Evolutionary conservation across 2,113 vertebrate genomes (phyloP).

Genomic region (Seriola aureovittata): DNA sequence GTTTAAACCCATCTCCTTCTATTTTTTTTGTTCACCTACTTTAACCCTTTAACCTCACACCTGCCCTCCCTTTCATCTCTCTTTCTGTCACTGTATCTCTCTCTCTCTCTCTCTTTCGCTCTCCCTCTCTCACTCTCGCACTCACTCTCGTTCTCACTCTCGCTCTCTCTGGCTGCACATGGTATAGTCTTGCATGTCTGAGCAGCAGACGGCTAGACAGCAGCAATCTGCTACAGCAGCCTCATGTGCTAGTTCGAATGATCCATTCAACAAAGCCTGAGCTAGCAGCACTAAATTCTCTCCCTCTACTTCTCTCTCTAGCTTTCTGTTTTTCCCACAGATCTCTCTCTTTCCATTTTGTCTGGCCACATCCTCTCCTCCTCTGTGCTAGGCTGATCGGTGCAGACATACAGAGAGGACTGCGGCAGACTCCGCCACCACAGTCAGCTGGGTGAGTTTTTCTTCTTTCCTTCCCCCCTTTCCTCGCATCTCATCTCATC

Average conservation of each 20-base stretch:
- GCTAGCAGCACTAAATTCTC: slow-evolving; percentile 61
- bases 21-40: slow-evolving; percentile 43
- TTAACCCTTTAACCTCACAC: slow-evolving; percentile 56
- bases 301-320: slow-evolving; percentile 57
- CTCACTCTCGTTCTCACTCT: slow-evolving; percentile 27
- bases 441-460: slow-evolving; percentile 76
- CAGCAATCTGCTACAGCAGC: slow-evolving; percentile 76
- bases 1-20: neutral
- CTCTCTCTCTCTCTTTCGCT: slow-evolving; percentile 20
- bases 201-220: slow-evolving; percentile 81
- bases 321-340: slow-evolving; percentile 41
- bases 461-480: slow-evolving; percentile 42
- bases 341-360: slow-evolving; percentile 54
- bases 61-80: slow-evolving; percentile 56
- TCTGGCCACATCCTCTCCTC: slow-evolving; percentile 57
- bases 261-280: slow-evolving; percentile 69
- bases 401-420: slow-evolving; percentile 61
- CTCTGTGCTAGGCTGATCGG: slow-evolving; percentile 62
- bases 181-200: slow-evolving; percentile 82
- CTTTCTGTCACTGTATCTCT: slow-evolving; percentile 7
- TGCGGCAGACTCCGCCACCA: slow-evolving; percentile 69
- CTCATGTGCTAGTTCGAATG: slow-evolving; percentile 55
- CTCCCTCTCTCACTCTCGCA: slow-evolving; percentile 24
- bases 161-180: slow-evolving; percentile 68
- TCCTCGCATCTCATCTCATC: slow-evolving; percentile 45